Base-by-base conservation (phyloP, 2,888 invertebrate species). In the Trachelus stipa region DNA sequence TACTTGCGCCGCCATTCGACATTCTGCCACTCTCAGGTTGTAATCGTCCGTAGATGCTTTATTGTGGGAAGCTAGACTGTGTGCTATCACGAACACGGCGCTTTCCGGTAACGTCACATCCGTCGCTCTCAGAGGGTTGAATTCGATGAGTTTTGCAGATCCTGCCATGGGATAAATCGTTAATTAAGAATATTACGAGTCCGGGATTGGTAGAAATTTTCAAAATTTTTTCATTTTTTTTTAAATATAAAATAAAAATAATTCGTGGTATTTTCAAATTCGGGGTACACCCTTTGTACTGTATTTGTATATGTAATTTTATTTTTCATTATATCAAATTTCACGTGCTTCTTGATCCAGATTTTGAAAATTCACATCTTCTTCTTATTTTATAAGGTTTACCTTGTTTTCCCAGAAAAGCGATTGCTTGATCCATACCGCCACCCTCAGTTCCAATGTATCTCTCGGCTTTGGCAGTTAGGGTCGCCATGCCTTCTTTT, bases 371-470 rank as follows among this genome's bases (percentile, higher is more conserved):
- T 40, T 40, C 12, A 15, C 4, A 12, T 37, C 12, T 37, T 37
- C 12, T 15, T 37, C 12, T 37, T 37, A 4, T 40, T 15, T 40
- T 0, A 15, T 40, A 1, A 40, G 4, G 6, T 4, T 37, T 89
- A 94, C 94, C 96, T 90, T 94, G 93, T 88, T 95, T 94, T 4
- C 97, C 99, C 71, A 99, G 93, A 91, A 98, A 97, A 76, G 98
- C 98, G 87, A 99, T 98, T 0, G 99, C 99, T 92, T 99, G 99
- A 92, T 99, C 99, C 99, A 99, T 99, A 81, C 99, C 99, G 69
- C 99, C 99, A 34, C 99, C 99, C 92, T 98, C 96, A 1, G 99
- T 99, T 34, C 99, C 99, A 85, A 99, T 98, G 87, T 97, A 97
- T 82, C 96, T 94, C 92, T 99, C 99, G 89, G 97, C 96, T 83